These are phyloP conservation scores for Rhinichthys klamathensis DNA, from an alignment of 2,113 vertebrate species.

Conservation along the genomic window DNA sequence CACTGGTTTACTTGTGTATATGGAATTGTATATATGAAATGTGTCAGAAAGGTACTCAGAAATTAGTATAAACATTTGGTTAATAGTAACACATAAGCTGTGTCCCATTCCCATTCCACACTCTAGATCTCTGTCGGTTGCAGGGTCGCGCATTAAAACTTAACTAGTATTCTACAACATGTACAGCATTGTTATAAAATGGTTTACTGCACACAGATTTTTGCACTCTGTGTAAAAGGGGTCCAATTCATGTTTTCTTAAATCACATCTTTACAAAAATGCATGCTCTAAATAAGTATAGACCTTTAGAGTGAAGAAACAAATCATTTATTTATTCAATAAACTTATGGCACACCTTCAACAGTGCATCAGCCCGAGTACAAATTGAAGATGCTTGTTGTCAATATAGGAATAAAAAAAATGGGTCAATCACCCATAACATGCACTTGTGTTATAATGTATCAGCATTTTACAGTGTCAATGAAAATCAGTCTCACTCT, in stretches of 20 bases:
- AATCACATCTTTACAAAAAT: background rate
- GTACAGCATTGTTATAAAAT: background rate
- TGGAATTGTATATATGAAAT: constrained; percentile 23
- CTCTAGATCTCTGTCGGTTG: background rate
- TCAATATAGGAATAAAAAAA: background rate
- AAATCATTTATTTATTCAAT: background rate
- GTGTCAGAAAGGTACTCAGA: background rate
- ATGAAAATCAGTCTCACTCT: background rate
- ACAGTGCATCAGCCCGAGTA: constrained; percentile 50
- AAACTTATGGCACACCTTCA: background rate
- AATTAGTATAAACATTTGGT: background rate
- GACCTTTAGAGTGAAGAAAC: too few relatives aligned
- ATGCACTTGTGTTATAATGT: background rate
- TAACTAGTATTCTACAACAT: background rate
- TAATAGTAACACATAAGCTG: background rate
- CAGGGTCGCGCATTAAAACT: background rate
- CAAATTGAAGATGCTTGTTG: background rate
- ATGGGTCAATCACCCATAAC: background rate
- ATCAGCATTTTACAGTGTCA: background rate
- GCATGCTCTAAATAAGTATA: too few relatives aligned
- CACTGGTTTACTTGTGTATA: constrained; percentile 43
- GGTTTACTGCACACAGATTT: background rate
- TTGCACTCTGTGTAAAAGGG: background rate
- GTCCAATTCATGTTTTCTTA: constrained; percentile 45
- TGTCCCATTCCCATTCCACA: background rate